Percentiles rank a stretch among this genome's conserved stretches.
These are phyloP conservation scores for Ictalurus punctatus DNA, from an alignment of 2,113 vertebrate genomes.

Conservation along the genomic window DNA sequence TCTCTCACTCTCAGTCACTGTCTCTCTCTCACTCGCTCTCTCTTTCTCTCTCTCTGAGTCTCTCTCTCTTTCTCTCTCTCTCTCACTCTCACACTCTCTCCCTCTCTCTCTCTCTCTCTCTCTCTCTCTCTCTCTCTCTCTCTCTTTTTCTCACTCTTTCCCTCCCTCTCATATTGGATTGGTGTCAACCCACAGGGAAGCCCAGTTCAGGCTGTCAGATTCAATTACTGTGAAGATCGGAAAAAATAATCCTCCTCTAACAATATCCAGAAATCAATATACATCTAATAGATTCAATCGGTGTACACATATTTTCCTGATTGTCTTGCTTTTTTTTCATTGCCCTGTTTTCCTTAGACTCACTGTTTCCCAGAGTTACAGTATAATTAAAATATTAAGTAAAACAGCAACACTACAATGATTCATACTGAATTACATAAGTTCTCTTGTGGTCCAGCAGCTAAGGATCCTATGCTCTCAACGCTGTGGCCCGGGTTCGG, in stretches of 20 bases:
- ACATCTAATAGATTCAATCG: slow-evolving; percentile 5
- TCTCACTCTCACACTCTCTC: not conserved
- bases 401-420: not conserved
- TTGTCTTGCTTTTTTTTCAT: not conserved
- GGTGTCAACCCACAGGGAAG: slow-evolving; percentile 35
- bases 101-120: slow-evolving; percentile 17
- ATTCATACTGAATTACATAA: not conserved
- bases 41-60: not conserved
- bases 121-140: slow-evolving; percentile 1
- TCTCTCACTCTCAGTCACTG: not conserved
- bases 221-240: slow-evolving; percentile 44
- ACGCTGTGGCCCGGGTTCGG: too few relatives aligned
- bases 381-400: slow-evolving; percentile 3
- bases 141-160: not conserved
- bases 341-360: not conserved
- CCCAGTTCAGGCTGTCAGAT: slow-evolving; percentile 48
- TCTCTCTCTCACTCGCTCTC: slow-evolving; percentile 8
- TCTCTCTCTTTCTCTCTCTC: slow-evolving; percentile 14
- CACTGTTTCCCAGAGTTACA: not conserved
- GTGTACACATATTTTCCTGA: slow-evolving; percentile 22
- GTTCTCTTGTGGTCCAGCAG: too few relatives aligned
- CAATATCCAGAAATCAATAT: slow-evolving; percentile 22
- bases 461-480: too few relatives aligned
- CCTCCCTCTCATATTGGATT: slow-evolving; percentile 29
- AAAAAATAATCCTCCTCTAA: slow-evolving; percentile 39